Evolutionary conservation across 2,797 vertebrate species (phyloP).

Genomic region (Microchirus variegatus): DNA sequence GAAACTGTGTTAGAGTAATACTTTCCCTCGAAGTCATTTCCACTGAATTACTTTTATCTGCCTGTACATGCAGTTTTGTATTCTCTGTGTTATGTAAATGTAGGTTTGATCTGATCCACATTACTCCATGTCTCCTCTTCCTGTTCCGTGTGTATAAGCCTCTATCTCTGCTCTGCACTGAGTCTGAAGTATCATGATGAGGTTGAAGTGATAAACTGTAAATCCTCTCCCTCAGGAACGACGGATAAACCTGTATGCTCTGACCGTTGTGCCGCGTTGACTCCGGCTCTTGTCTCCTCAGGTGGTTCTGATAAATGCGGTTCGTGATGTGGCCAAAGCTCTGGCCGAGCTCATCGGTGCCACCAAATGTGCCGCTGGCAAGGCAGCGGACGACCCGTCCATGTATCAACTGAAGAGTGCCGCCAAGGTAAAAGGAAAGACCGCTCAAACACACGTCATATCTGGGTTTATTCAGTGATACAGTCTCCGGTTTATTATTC

Average conservation of each 20-base stretch:
- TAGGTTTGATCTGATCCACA: conserved; percentile 45
- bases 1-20: too few species aligned
- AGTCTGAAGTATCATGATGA: conserved; percentile 65
- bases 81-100: conserved; percentile 28
- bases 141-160: conserved; percentile 36
- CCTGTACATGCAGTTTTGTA: conserved; percentile 13
- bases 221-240: conserved; percentile 60
- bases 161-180: conserved; percentile 47
- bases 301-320: conserved; percentile 98
- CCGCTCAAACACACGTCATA: conserved; percentile 5
- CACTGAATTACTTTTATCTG: conserved; percentile 20
- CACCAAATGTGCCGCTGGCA: conserved; percentile 97
- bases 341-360: conserved; percentile 96
- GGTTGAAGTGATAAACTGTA: conserved; percentile 70
- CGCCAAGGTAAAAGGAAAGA: conserved; percentile 87
- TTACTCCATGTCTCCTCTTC: conserved; percentile 26
- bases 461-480: conserved; percentile 13
- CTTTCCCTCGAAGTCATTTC: conserved; percentile 21
- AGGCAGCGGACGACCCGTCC: conserved; percentile 94
- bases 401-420: conserved; percentile 99
- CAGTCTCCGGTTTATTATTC: conserved; percentile 11
- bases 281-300: conserved; percentile 69
- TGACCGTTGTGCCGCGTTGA: conserved; percentile 62
- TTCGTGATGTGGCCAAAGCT: conserved; percentile 97
- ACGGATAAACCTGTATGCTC: conserved; percentile 60